Evolutionary conservation across 1,140 invertebrate species (phyloP).

Genomic region (Eurosta solidaginis): DNA sequence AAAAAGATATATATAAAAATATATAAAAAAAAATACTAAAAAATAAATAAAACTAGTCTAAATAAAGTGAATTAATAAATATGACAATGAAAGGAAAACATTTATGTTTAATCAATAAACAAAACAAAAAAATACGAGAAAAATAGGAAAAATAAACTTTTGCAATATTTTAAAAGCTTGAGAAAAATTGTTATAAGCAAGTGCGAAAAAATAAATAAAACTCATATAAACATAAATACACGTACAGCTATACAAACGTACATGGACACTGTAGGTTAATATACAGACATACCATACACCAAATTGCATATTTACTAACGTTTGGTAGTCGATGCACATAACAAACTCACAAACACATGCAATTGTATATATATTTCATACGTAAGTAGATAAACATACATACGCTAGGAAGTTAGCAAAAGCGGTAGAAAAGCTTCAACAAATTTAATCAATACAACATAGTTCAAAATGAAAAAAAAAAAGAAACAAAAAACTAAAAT

Average conservation of each 20-base stretch:
- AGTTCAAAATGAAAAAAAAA: neutral
- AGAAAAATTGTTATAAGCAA: neutral
- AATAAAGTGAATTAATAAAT: slow-evolving; percentile 14
- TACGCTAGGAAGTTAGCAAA: neutral
- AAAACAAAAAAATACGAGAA: neutral
- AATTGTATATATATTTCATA: too few species aligned
- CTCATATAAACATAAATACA: too few species aligned
- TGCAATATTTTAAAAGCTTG: neutral
- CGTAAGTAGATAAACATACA: too few species aligned
- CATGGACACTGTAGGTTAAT: too few species aligned
- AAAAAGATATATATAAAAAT: neutral
- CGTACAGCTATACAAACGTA: too few species aligned
- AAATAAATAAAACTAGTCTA: neutral
- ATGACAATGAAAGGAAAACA: neutral
- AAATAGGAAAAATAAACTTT: neutral
- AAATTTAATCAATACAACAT: neutral
- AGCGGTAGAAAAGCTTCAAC: slow-evolving; percentile 18
- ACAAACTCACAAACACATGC: too few species aligned
- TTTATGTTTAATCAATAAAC: neutral
- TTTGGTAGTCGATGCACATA: too few species aligned
- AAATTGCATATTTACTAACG: too few species aligned
- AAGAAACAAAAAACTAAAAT: neutral
- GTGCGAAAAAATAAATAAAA: too few species aligned
- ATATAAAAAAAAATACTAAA: neutral
- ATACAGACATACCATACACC: too few species aligned